Base-by-base conservation (phyloP, 2,888 invertebrate genomes). In the Spilosoma lubricipeda region DNA sequence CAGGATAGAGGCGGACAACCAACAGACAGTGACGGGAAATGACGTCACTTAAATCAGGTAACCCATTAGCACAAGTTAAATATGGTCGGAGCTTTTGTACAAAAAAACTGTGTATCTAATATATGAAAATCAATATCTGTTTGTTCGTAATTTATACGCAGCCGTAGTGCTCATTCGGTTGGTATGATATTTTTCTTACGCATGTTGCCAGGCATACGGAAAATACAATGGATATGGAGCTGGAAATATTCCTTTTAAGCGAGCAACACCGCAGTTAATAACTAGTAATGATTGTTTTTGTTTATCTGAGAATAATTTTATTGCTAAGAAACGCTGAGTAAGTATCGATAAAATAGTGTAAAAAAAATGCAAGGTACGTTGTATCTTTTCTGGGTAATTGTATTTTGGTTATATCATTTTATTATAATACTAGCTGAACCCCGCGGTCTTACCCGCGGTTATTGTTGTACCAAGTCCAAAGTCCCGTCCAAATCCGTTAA, bases 41-140 rank as follows among this genome's bases (percentile, higher is more conserved):
- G 70, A 78, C 59, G 76, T 82, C 80, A 82, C 74, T 80, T 75
- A 82, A 75, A 76, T 81, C 80, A 76, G 78, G 78, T 84, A 59
- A 70, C 68, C 75, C 78, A 77, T 82, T 82, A 77, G 70, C 39
- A 48, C 64, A 59, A 30, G 42, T 67, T 72, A 77, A 83, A 80
- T 76, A 67, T 77, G 68, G 74, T 65, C 48, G 59, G 48, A 66
- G 48, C 39, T 71, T 64, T 72, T 78, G 59, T 77, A 23, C 27
- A 64, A 48, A 68, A 72, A 71, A 66, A 30, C 15, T 9, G 39
- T 59, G 13, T 56, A n/a, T n/a, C 52, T 56, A 56, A n/a, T 56
- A 56, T n/a, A 56, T 52, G 20, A 56, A 52, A 23, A 56, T 23
- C 52, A 52, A 52, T 52, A 52, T 52, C 23, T 23, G 23, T 52